phyloP scores from a whole-genome alignment of 2,113 vertebrate genomes.

The Micronycteris hirsuta region DNA sequence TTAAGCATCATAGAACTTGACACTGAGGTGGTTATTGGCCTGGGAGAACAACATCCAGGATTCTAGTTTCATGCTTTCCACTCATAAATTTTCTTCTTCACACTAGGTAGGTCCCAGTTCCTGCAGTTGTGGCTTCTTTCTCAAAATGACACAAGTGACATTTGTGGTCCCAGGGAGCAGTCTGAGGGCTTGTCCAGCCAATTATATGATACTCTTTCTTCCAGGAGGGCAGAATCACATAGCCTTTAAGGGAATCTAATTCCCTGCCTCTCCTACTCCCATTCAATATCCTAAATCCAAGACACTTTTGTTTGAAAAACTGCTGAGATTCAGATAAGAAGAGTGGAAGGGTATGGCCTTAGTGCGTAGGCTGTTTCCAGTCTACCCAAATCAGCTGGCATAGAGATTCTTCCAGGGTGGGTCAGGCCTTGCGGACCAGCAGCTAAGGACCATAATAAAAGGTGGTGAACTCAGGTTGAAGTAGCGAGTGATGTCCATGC shows the following conservation, averaged over 20 bases:
- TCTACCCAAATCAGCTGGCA: background rate
- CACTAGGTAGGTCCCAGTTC: background rate
- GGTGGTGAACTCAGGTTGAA: background rate
- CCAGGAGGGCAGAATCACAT: background rate
- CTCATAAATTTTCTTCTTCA: background rate
- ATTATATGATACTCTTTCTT: background rate
- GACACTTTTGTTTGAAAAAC: background rate
- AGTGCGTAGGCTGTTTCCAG: background rate
- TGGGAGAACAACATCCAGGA: background rate
- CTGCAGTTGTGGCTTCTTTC: background rate
- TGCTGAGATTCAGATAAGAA: background rate
- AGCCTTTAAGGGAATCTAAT: background rate
- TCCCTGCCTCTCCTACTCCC: background rate
- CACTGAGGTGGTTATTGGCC: background rate
- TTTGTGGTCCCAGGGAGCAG: background rate
- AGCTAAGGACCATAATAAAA: background rate
- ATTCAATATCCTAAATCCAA: background rate
- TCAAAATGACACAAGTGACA: background rate
- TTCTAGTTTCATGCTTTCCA: background rate
- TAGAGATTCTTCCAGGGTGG: background rate
- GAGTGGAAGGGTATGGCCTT: background rate
- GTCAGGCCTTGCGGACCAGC: background rate
- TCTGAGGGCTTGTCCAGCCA: too few species aligned
- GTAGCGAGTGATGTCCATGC: rapidly evolving
- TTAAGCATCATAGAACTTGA: background rate